Percentiles rank a stretch among this genome's conserved stretches.
Conservation (phyloP, 2,888 invertebrate genomes). For the Meteorus colon region DNA sequence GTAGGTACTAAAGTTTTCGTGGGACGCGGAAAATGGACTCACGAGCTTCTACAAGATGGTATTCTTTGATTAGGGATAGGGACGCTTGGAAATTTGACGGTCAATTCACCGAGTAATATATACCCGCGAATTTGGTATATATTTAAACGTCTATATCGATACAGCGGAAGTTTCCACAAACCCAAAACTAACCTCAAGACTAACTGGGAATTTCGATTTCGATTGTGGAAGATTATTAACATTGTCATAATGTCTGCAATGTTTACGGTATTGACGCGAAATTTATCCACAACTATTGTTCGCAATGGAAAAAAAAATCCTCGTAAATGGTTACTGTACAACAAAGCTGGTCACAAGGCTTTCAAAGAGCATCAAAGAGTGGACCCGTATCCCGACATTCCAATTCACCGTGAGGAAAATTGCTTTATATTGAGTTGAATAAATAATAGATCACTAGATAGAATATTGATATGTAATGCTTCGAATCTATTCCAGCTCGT, state of each 20-base stretch:
- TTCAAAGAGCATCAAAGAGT: slow-evolving; percentile 78
- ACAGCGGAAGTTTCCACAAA: no score
- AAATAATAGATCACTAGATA: slow-evolving; percentile 17
- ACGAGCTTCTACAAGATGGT: no score
- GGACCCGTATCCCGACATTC: slow-evolving; percentile 78
- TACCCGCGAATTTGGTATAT: no score
- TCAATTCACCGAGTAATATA: no score
- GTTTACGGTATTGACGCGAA: slow-evolving; percentile 69
- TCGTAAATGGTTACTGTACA: slow-evolving; percentile 83
- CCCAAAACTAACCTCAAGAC: no score
- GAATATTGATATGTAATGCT: slow-evolving; percentile 8
- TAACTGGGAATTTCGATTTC: no score
- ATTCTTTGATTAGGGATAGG: no score
- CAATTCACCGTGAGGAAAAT: slow-evolving; percentile 77
- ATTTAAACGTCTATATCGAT: no score
- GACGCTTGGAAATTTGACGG: no score
- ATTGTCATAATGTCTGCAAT: slow-evolving; percentile 55
- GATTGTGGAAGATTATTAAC: no score
- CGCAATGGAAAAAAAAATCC: slow-evolving; percentile 86
- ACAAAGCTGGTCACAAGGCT: slow-evolving; percentile 83
- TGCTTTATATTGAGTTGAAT: not conserved
- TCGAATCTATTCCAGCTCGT: slow-evolving; percentile 73
- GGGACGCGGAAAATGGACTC: no score
- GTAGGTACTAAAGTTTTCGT: no score
- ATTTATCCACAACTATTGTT: slow-evolving; percentile 75